Evolutionary conservation across 2,113 vertebrate species (phyloP), one percentile per base, ranked within the genome.

Genomic region (Aphelocoma coerulescens): DNA sequence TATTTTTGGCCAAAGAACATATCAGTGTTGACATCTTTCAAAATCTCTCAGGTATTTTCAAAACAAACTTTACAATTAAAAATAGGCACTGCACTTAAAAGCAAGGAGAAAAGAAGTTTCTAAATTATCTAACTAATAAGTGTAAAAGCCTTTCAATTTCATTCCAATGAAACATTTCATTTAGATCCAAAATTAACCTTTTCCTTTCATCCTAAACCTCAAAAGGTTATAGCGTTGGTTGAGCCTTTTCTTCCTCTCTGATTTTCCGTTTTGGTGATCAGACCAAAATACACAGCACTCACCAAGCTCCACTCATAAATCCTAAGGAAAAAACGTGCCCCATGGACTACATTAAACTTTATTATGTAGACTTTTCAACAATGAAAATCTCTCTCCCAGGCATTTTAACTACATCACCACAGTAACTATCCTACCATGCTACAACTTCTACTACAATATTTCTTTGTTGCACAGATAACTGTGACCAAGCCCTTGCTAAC

Each of bases 381-480:
- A 93, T 63, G 78, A 89, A 95, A 95, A 95, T 90, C 82, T 91
- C 77, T 97, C 94, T 96, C 94, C 43, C 74, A 89, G 94, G 88
- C 94, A 91, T 94, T 95, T 95, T 95, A 94, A 96, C 91, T 96
- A 79, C 91, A 96, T 97, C 91, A 91, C 89, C 87, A 89, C 94
- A 97, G 93, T 93, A 96, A 96, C 91, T 95, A 83, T 80, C 82
- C 63, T 95, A 93, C 89, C 94, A 95, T 83, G 93, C 91, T 90
- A 69, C 78, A 90, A 32, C 78, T 83, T 91, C 89, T 93, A 91
- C 81, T 93, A 96, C 95, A 96, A 94, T 96, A 95, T 96, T 96
- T 90, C 94, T 96, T 96, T 97, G 94, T 97, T 96, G 91, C 71
- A 73, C 55, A 85, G 95, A 97, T 94, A 96, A 88, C 91, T 96